These are phyloP conservation scores for Aurelia sp. DNA, from an alignment of 30 jellyfish, hydroid and myxozoan genomes.

Conservation along the genomic window DNA sequence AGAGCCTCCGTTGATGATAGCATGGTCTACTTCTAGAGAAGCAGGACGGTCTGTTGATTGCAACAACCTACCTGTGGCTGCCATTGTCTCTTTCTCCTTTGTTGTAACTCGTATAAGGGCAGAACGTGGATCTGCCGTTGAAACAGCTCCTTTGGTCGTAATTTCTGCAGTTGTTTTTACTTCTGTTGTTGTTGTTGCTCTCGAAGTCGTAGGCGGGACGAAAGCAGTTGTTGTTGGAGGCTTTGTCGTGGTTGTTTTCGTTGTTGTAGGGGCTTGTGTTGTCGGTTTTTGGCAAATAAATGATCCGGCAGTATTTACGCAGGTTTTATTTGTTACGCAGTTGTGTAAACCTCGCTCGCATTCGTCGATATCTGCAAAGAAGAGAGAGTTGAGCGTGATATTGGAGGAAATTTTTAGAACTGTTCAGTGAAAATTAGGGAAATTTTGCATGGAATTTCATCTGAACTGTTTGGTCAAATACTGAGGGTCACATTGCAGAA, in stretches of 20 bases:
- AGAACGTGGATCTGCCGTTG: constrained; percentile 22
- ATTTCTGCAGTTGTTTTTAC: too few relatives aligned
- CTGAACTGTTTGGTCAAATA: too few relatives aligned
- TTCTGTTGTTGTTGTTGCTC: too few relatives aligned
- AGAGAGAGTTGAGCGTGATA: too few relatives aligned
- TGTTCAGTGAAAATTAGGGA: too few relatives aligned
- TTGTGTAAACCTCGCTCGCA: constrained; percentile 24
- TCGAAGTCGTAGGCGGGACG: too few relatives aligned
- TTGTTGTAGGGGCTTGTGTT: too few relatives aligned
- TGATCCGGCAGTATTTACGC: constrained; percentile 47
- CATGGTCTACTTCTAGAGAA: not conserved
- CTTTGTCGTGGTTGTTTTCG: too few relatives aligned
- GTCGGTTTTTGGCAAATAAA: not conserved
- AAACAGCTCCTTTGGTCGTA: not conserved
- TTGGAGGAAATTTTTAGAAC: too few relatives aligned
- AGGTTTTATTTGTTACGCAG: not conserved
- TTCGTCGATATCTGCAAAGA: constrained; percentile 64
- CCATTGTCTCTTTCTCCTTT: not conserved
- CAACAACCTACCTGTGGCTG: not conserved
- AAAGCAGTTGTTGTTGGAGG: too few relatives aligned
- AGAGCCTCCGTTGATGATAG: not conserved
- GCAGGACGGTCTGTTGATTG: not conserved
- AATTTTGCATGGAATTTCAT: too few relatives aligned
- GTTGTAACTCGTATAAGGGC: constrained; percentile 1
- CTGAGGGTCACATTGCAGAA: too few relatives aligned